phyloP scores from a whole-genome alignment of 2,888 invertebrate genomes.

The Synergus itoensis region DNA sequence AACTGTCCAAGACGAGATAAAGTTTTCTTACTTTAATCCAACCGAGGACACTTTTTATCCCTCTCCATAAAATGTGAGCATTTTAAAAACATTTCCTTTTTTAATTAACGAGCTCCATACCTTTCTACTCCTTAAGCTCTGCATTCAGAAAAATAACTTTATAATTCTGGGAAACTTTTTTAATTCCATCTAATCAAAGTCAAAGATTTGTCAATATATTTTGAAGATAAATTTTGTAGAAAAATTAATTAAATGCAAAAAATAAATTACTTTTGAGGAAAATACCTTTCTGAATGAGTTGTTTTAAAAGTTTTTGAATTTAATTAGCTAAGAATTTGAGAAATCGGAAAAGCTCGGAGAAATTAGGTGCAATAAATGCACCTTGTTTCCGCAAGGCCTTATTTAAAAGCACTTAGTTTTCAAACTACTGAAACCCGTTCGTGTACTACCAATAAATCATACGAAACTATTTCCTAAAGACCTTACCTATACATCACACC shows the following conservation, averaged over 20 bases:
- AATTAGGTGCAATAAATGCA: background rate
- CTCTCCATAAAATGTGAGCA: background rate
- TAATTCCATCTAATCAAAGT: background rate
- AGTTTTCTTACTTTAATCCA: constrained; percentile 31
- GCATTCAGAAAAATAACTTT: background rate
- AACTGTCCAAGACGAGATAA: constrained; percentile 31
- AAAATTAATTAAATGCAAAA: background rate
- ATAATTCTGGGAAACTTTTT: background rate
- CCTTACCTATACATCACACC: background rate
- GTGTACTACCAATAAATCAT: background rate
- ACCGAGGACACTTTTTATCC: constrained; percentile 26
- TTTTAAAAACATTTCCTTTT: background rate
- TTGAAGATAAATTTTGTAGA: background rate
- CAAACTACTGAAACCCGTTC: background rate
- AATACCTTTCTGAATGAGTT: background rate
- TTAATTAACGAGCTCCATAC: background rate
- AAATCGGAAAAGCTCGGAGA: background rate
- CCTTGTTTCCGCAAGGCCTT: background rate
- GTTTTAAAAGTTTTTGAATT: background rate
- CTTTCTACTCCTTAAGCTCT: background rate
- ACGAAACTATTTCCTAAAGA: constrained; percentile 2
- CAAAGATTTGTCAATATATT: background rate
- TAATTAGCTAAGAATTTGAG: background rate
- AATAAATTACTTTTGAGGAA: background rate
- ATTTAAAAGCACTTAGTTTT: background rate